These are phyloP conservation scores for Chrysoperla carnea DNA, from an alignment of 1,140 invertebrate genomes.

Conservation along the genomic window DNA sequence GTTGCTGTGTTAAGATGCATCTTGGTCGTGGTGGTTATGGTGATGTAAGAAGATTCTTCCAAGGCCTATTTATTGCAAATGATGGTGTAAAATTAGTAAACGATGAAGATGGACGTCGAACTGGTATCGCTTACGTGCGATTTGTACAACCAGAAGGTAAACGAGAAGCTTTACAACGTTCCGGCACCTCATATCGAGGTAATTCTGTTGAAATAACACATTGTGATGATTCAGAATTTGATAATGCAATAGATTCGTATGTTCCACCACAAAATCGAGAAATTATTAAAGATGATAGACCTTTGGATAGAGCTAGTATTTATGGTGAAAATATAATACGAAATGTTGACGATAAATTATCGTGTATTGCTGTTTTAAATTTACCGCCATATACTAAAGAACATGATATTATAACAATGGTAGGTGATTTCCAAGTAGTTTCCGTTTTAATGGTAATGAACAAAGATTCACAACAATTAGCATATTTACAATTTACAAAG, in stretches of 20 bases:
- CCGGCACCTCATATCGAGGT: slow-evolving; percentile 36
- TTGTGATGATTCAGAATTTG: slow-evolving; percentile 42
- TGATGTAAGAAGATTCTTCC: slow-evolving; percentile 67
- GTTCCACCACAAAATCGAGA: slow-evolving; percentile 18
- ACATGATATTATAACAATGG: slow-evolving; percentile 57
- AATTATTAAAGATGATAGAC: neutral
- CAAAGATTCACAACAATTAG: slow-evolving; percentile 32
- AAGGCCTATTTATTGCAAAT: slow-evolving; percentile 55
- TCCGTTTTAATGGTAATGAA: slow-evolving; percentile 46
- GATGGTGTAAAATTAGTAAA: slow-evolving; percentile 74
- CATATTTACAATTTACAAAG: slow-evolving; percentile 56
- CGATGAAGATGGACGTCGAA: slow-evolving; percentile 56
- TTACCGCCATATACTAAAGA: slow-evolving; percentile 57
- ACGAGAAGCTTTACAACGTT: slow-evolving; percentile 43
- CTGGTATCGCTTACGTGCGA: slow-evolving; percentile 61
- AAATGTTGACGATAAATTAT: slow-evolving; percentile 16
- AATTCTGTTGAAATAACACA: slow-evolving; percentile 37
- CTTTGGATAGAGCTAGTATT: neutral
- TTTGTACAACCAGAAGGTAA: slow-evolving; percentile 51
- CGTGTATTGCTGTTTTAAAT: slow-evolving; percentile 44
- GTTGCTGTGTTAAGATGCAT: slow-evolving; percentile 45
- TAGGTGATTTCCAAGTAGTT: slow-evolving; percentile 49
- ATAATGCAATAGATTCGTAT: slow-evolving; percentile 43
- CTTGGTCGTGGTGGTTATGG: slow-evolving; percentile 38
- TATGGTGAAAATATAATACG: neutral